These are phyloP conservation scores for Eilema sororculum DNA, from an alignment of 2,888 invertebrate species.

Conservation along the genomic window DNA sequence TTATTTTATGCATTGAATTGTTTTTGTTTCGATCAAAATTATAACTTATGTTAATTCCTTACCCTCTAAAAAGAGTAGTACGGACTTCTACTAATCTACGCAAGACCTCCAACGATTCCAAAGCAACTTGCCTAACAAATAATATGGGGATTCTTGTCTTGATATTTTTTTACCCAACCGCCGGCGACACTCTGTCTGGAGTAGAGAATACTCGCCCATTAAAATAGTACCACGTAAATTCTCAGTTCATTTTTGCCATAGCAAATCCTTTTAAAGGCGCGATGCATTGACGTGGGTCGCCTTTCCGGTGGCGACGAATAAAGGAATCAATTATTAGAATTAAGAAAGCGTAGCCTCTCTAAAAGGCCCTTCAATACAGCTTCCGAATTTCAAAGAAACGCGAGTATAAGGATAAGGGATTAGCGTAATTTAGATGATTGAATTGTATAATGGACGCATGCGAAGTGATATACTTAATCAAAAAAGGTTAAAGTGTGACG, in stretches of 20 bases:
- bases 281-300: constrained; percentile 77
- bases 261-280: constrained; percentile 80
- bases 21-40: not conserved
- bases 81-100: constrained; percentile 14
- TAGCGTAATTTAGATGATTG: constrained; percentile 72
- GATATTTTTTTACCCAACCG: constrained; percentile 39
- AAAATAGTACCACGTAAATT: constrained; percentile 63
- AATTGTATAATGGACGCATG: constrained; percentile 50
- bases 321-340: constrained; percentile 82
- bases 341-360: constrained; percentile 67
- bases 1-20: not conserved
- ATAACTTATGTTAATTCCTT: not conserved
- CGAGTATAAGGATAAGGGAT: constrained; percentile 70
- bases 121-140: constrained; percentile 35
- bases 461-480: constrained; percentile 43
- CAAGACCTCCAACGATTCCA: constrained; percentile 56
- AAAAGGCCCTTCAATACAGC: constrained; percentile 71
- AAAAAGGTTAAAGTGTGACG: constrained; percentile 49
- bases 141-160: constrained; percentile 31
- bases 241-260: constrained; percentile 72
- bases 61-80: not conserved
- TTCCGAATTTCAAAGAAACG: constrained; percentile 83
- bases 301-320: constrained; percentile 79
- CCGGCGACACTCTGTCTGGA: constrained; percentile 80
- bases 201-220: constrained; percentile 58